Evolutionary conservation across 1,140 invertebrate species (phyloP).

Genomic region (Drosophila subpulchrella): DNA sequence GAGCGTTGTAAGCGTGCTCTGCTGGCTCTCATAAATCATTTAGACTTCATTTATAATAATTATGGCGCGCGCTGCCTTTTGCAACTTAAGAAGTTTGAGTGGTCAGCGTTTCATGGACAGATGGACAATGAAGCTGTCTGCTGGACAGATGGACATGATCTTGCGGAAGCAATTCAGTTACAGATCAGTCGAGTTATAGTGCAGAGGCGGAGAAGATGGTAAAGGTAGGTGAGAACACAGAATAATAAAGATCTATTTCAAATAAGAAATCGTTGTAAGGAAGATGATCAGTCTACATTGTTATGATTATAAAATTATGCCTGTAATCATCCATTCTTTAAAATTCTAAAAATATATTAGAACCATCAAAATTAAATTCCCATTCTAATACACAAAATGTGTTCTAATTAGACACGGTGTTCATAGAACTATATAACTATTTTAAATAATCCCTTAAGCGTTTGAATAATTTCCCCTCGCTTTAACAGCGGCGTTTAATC

Average conservation of each 20-base stretch:
- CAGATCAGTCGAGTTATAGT: conserved; percentile 16
- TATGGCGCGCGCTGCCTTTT: conserved; percentile 55
- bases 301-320: no score
- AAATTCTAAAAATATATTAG: no score
- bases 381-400: neutral
- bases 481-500: conserved; percentile 45
- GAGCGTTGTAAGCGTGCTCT: conserved; percentile 66
- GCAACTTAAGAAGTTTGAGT: conserved; percentile 63
- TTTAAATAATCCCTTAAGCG: conserved; percentile 2
- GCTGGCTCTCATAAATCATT: conserved; percentile 76
- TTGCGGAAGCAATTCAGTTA: conserved; percentile 64
- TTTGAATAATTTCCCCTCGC: conserved; percentile 29
- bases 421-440: conserved; percentile 14
- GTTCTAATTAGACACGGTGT: neutral
- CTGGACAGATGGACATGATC: conserved; percentile 46
- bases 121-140: conserved; percentile 66
- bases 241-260: conserved; percentile 1
- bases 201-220: conserved; percentile 20
- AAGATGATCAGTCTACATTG: neutral
- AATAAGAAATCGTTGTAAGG: neutral
- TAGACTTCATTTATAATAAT: conserved; percentile 81
- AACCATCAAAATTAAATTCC: no score
- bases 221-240: neutral
- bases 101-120: conserved; percentile 66
- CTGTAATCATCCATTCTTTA: no score